phyloP scores from a whole-genome alignment of 2,113 vertebrate species.

The Centropus bengalensis region DNA sequence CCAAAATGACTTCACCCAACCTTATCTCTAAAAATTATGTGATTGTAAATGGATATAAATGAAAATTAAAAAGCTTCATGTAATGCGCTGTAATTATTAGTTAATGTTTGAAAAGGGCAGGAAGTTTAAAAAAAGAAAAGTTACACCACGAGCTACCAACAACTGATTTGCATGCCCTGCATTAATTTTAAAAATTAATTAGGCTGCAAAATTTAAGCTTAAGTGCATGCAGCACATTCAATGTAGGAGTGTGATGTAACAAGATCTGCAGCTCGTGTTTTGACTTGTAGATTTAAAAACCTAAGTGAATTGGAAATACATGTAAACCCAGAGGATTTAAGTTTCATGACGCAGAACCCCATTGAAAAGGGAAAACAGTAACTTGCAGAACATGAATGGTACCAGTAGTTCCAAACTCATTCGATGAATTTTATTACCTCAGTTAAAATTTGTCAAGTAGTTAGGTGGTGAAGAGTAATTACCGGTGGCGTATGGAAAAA shows the following conservation, averaged over 20 bases:
- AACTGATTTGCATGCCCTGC: background rate
- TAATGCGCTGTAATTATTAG: background rate
- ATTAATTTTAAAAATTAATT: background rate
- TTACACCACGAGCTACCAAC: background rate
- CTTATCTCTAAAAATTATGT: background rate
- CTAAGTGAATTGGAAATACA: background rate
- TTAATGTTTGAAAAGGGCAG: background rate
- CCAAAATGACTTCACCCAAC: slow-evolving; percentile 32
- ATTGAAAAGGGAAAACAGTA: background rate
- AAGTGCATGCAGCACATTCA: background rate
- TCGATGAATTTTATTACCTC: background rate
- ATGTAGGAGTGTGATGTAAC: background rate
- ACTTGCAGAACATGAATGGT: background rate
- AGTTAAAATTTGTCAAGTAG: background rate
- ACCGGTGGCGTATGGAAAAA: background rate
- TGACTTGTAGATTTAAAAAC: slow-evolving; percentile 3
- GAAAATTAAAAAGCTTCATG: background rate
- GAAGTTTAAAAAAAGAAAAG: background rate
- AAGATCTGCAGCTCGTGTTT: background rate
- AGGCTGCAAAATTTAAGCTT: background rate
- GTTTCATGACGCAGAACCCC: background rate
- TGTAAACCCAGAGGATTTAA: background rate
- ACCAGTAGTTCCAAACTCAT: background rate
- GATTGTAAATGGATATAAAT: slow-evolving; percentile 24
- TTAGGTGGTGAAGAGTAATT: background rate